Percentiles rank a stretch among this genome's conserved stretches.
phyloP scores from a whole-genome alignment of 2,888 invertebrate species.

The Blastobasis lacticolella region DNA sequence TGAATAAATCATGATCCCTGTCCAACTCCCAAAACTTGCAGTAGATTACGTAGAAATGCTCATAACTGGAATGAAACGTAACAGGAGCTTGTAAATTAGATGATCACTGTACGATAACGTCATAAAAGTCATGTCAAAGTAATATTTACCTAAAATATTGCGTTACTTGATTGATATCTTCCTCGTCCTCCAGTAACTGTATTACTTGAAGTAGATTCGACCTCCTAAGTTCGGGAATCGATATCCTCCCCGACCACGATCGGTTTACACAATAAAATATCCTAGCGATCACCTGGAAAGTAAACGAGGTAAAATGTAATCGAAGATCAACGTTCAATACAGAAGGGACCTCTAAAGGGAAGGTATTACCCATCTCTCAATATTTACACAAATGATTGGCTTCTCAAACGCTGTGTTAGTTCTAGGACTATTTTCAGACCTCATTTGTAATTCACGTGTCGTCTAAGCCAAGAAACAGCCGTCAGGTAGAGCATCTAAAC shows the following conservation, averaged over 20 bases:
- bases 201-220: slow-evolving; percentile 91
- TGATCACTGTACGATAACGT: background rate
- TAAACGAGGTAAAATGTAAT: background rate
- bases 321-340: no score
- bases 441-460: no score
- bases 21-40: slow-evolving; percentile 99
- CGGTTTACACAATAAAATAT: slow-evolving; percentile 98
- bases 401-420: no score
- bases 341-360: no score
- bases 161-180: slow-evolving; percentile 96
- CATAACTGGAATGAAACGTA: slow-evolving; percentile 86
- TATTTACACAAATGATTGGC: no score
- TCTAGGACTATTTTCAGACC: no score
- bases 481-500: background rate
- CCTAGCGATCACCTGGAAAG: slow-evolving; percentile 90
- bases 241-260: slow-evolving; percentile 96
- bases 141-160: slow-evolving; percentile 78
- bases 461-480: no score
- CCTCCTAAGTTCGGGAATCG: slow-evolving; percentile 89
- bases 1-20: slow-evolving; percentile 97
- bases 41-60: slow-evolving; percentile 99
- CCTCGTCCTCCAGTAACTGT: slow-evolving; percentile 92
- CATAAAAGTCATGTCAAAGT: background rate
- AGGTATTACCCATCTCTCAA: no score
- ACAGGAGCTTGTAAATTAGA: no score